A percentile compares a stretch with the other conserved stretches of the same genome.
phyloP scores from a whole-genome alignment of 2,888 invertebrate species.

The Steinernema scapterisci region DNA sequence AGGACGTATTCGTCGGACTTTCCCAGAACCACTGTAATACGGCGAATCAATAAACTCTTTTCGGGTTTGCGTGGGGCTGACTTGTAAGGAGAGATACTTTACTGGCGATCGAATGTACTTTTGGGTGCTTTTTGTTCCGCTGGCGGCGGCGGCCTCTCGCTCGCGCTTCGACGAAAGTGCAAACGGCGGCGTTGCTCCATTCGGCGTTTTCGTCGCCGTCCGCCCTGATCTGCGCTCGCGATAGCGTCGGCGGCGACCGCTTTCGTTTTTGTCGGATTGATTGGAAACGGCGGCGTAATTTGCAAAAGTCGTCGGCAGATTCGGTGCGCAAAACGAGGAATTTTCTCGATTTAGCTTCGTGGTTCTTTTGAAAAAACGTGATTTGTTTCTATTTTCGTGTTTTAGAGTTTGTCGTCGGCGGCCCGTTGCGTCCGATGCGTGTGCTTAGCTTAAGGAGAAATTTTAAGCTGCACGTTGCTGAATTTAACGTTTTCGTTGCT shows the following conservation, averaged over 20 bases:
- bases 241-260: constrained; percentile 4
- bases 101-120: not conserved
- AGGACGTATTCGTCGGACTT: not conserved
- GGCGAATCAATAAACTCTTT: constrained; percentile 14
- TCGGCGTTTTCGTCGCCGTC: constrained; percentile 5
- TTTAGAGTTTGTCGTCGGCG: no score
- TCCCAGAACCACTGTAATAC: not conserved
- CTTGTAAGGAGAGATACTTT: not conserved
- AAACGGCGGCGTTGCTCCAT: not conserved
- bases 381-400: no score
- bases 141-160: not conserved
- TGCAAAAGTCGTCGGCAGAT: no score
- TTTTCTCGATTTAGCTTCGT: no score
- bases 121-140: not conserved
- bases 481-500: no score
- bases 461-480: no score
- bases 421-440: no score
- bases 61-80: not conserved
- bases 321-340: no score
- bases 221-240: not conserved
- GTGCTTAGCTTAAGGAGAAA: no score
- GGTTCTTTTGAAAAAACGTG: no score
- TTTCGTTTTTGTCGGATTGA: not conserved
- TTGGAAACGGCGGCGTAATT: not conserved
- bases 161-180: constrained; percentile 10